Evolutionary conservation across 2,113 vertebrate genomes (phyloP).

Genomic region (Hylia prasina): DNA sequence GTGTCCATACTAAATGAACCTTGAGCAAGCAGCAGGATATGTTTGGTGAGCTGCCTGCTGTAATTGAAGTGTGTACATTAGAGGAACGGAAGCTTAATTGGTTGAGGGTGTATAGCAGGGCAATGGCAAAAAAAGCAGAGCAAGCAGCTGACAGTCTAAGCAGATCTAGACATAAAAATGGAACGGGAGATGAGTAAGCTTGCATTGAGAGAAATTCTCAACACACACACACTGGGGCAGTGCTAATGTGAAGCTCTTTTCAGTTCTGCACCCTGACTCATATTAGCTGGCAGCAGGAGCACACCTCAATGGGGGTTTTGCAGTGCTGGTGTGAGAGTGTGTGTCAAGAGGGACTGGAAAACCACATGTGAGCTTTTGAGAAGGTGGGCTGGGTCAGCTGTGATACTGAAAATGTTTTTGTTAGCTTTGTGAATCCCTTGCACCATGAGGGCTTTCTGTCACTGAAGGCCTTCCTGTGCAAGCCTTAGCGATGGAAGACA

Average conservation of each 20-base stretch:
- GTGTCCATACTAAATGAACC: background rate
- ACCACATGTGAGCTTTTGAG: background rate
- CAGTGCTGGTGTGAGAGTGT: background rate
- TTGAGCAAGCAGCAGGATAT: background rate
- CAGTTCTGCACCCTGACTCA: background rate
- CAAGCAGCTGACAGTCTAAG: background rate
- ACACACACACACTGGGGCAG: background rate
- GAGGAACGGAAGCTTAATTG: background rate
- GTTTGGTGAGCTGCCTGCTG: background rate
- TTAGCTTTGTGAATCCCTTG: background rate
- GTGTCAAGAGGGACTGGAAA: background rate
- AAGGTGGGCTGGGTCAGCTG: background rate
- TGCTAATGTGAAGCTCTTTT: background rate
- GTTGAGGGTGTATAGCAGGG: background rate
- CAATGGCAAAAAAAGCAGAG: background rate
- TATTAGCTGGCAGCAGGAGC: background rate
- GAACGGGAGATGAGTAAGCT: background rate
- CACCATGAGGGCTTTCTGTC: background rate
- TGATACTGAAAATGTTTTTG: background rate
- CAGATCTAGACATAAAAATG: background rate
- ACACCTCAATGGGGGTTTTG: rapidly evolving
- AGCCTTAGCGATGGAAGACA: background rate
- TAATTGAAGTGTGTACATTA: background rate
- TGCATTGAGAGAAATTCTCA: background rate
- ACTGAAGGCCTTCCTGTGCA: background rate